Conservation (phyloP, 2,888 invertebrate species). For the Metacarcinus magister region DNA sequence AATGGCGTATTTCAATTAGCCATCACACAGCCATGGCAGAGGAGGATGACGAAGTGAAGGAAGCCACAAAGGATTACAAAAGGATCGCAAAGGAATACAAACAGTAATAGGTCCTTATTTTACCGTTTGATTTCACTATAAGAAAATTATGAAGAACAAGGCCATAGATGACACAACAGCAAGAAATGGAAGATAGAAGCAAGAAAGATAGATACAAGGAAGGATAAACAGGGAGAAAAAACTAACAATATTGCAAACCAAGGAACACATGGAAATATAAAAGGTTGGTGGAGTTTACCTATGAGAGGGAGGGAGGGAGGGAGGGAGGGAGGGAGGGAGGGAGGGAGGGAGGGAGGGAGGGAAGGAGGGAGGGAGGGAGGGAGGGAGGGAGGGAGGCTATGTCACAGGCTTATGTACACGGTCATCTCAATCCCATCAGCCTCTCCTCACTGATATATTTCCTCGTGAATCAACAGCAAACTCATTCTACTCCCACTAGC, state of each 20-base stretch:
- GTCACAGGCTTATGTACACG: slow-evolving; percentile 26
- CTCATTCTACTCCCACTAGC: neutral
- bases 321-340: too few species aligned
- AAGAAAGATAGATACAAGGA: neutral
- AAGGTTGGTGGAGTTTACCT: too few species aligned
- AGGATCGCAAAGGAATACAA: too few species aligned
- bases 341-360: neutral
- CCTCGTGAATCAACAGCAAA: neutral
- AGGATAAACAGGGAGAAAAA: neutral
- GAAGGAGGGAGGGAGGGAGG: too few species aligned
- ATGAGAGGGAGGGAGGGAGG: neutral
- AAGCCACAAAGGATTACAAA: neutral
- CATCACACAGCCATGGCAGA: neutral
- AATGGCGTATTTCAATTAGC: neutral
- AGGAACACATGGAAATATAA: neutral
- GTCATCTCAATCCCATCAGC: slow-evolving; percentile 26
- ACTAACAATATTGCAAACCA: neutral
- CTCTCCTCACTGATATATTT: neutral
- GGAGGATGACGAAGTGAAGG: neutral
- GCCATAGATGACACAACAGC: neutral
- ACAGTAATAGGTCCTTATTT: too few species aligned
- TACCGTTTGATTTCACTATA: too few species aligned
- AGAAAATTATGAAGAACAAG: neutral
- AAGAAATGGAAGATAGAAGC: neutral
- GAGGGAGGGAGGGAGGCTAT: neutral